Evolutionary conservation across 2,888 invertebrate genomes (phyloP), one percentile per base, ranked within the genome.

Genomic region (Noctua janthina): DNA sequence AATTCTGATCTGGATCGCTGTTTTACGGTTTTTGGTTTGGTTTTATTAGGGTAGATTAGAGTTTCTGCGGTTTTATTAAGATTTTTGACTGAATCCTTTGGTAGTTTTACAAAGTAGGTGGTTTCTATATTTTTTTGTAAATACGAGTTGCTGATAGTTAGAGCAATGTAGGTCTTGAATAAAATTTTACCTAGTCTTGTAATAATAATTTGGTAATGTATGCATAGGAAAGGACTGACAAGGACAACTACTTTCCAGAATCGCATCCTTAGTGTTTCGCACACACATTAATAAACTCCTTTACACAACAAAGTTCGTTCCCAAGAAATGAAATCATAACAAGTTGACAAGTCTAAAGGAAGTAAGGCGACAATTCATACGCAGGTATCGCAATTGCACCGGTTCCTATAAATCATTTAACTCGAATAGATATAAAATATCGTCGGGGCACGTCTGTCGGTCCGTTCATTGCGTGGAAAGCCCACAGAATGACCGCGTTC

Each of bases 391-490:
- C 95, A 95, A 95, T 95, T 94, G 94, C 93, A 90, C 90, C 90
- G 91, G 91, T 91, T 91, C 86, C 83, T 89, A 95, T 96, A 96
- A 96, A 96, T 96, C 95, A 95, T 93, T 89, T 89, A 89, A 92
- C 92, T 92, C 92, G 89, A 90, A 91, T 90, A 91, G 91, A 91
- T 92, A 92, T 94, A 94, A 94, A 92, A 93, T 94, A 94, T 89
- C 81, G 88, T 79, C 74, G 74, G 69, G 46, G 73, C 79, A 82
- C 71, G 87, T 85, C 86, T 73, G 83, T 81, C 76, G 72, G 83
- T 39, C 72, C 62, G 85, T 68, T 81, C 85, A 85, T 82, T 76
- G 87, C 86, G 76, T 82, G 82, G 85, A 83, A 83, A 88, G 81
- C 81, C 78, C 76, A 82, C 78, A 78, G 83, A 82, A 78, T 71